Evolutionary conservation across 2,113 vertebrate genomes (phyloP).

Genomic region (Pipa parva): DNA sequence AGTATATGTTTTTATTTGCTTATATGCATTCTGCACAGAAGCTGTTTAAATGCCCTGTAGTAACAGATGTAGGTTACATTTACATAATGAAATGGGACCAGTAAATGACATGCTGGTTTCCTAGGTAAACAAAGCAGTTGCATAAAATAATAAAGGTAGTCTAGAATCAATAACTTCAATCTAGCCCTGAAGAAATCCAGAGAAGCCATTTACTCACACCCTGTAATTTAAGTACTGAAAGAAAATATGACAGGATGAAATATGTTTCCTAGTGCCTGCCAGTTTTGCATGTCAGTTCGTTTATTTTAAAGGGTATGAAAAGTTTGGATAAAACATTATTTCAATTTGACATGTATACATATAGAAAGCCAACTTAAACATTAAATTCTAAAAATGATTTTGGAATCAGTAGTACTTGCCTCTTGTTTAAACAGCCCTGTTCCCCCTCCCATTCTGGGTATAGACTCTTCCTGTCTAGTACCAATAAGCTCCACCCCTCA

Average conservation of each 20-base stretch:
- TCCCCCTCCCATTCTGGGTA: too few relatives aligned
- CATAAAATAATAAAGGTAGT: constrained; percentile 9
- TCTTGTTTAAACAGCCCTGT: too few relatives aligned
- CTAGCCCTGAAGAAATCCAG: constrained; percentile 30
- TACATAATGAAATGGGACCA: not conserved
- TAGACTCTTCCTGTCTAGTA: too few relatives aligned
- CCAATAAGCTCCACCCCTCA: too few relatives aligned
- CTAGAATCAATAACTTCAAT: constrained; percentile 32
- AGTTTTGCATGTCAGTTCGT: constrained; percentile 38
- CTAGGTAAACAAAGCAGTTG: constrained; percentile 4
- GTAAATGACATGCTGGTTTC: constrained; percentile 10
- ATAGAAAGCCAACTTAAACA: too few relatives aligned
- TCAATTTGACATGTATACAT: too few relatives aligned
- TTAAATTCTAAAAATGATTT: too few relatives aligned
- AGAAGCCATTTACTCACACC: constrained; percentile 34
- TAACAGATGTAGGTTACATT: constrained; percentile 4
- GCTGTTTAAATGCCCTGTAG: not conserved
- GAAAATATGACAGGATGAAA: constrained; percentile 39
- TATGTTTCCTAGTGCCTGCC: constrained; percentile 19
- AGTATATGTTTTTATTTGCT: too few relatives aligned
- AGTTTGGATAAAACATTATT: too few relatives aligned
- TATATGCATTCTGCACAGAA: too few relatives aligned
- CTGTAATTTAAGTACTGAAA: constrained; percentile 48
- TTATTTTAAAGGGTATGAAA: too few relatives aligned
- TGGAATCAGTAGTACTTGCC: too few relatives aligned